Base-by-base conservation (phyloP, 1,140 invertebrate species). In the Brachionus sp. region DNA sequence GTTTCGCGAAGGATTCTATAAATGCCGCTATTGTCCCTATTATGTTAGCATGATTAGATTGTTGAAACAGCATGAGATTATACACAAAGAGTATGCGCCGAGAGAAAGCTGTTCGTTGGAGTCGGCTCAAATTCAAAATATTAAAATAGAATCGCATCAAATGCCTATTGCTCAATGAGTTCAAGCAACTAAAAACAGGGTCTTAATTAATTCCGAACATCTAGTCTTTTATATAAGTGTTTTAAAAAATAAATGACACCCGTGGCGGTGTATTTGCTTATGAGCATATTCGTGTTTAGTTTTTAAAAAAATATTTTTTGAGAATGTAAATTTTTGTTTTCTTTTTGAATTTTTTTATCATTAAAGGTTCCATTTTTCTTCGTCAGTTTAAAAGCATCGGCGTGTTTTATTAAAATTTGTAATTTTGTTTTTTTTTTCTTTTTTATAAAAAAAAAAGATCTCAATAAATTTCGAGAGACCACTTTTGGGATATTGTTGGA, bases 1-100 rank as follows among this genome's bases (percentile, higher is more conserved):
- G 19, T 57, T 80, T 37, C 25, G 77, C 7, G 77, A 80, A 7
- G 77, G 62, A 13, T 66, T 62, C 23, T 80, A 42, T 25, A 80
- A 80, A 42, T 80, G 77, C 57, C 77, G 77, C 37, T 80, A 80
- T 44, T 80, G 77, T 66, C 77, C 50, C 9, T 80, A 80, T n/a
- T 80, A 62, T 80, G 77, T 80, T 19, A 25, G 77, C 50, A 57
- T 80, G 77, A 57, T 62, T 19, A 57, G 77, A 23, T 16, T 62
- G n/a, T 66, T 80, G 37, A 80, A 80, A n/a, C 77, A 80, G 19
- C 77, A 80, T 19, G 77, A 80, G 57, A 42, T 80, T 39, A 19
- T 80, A 19, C 77, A 80, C 33, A 42, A 50, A 5, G 77, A 80
- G 29, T 80, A 80, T 62, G 46, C 35, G 35, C 50, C 50, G 7